Conservation (phyloP, 2,113 vertebrate genomes). For the Polypterus senegalus region DNA sequence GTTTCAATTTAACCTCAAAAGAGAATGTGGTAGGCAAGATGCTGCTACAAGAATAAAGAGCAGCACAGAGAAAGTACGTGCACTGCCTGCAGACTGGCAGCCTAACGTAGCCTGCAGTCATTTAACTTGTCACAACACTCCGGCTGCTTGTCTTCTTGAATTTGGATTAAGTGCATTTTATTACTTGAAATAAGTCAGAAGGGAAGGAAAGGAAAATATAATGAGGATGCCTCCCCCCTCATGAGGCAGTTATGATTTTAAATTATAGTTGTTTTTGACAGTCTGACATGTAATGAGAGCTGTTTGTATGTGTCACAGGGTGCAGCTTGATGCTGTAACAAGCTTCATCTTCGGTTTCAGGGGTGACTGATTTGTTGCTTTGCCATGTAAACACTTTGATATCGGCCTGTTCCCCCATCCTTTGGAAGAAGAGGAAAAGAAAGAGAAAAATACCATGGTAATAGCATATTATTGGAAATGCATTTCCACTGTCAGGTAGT, state of each 20-base stretch:
- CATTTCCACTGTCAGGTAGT: too few species aligned
- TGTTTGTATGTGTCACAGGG: constrained; percentile 16
- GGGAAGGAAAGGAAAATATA: constrained; percentile 32
- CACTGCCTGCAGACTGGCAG: constrained; percentile 40
- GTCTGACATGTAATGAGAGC: constrained; percentile 28
- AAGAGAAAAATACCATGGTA: too few species aligned
- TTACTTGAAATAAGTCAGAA: constrained; percentile 37
- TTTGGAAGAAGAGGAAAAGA: too few species aligned
- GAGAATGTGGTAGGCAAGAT: constrained; percentile 27
- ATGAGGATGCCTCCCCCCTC: constrained; percentile 26
- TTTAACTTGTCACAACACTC: constrained; percentile 51
- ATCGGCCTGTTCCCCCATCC: neutral
- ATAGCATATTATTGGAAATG: too few species aligned
- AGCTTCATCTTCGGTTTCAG: neutral
- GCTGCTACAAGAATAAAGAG: constrained; percentile 8
- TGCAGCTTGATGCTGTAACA: neutral
- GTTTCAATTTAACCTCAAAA: constrained; percentile 49
- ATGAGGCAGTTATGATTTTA: constrained; percentile 32
- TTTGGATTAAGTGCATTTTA: constrained; percentile 37
- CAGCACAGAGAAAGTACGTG: constrained; percentile 25
- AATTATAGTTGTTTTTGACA: constrained; percentile 39
- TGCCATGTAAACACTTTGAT: neutral
- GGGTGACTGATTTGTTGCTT: neutral
- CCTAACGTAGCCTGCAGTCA: constrained; percentile 39
- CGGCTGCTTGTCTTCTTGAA: constrained; percentile 30